Base-by-base conservation (phyloP, 1,140 invertebrate genomes). In the Ceratoteleas bidentatus region DNA sequence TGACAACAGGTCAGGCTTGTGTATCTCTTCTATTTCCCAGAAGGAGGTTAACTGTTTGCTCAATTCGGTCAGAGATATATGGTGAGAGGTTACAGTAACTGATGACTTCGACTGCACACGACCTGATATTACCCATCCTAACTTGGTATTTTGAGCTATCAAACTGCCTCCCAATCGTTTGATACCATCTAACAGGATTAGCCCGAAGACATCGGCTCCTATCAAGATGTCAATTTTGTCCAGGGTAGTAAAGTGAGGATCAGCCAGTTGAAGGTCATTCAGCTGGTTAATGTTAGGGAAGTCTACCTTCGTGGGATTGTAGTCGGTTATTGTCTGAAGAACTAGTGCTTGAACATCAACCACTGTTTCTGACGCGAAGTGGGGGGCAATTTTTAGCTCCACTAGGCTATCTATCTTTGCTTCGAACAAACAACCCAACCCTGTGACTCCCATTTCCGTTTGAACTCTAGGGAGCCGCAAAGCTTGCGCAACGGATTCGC, bases 51-150 rank as follows among this genome's bases (percentile, higher is more conserved):
- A 7, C 6, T 3, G 14, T 4, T 24, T 3, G 1, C 16, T n/a
- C 2, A 64, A 34, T 0, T 36, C 24, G 24, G 10, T 34, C 11
- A 33, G 3, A 4, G n/a, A n/a, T n/a, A 0, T 0, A 14, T 64
- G 61, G 14, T 64, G 24, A 10, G 38, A 11, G n/a, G 10, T 14
- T 4, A 52, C 10, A 0, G 6, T 4, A 10, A 5, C 2, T 0
- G 3, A 8, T 0, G 14, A 11, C 6, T 2, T 2, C 2, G 7
- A 0, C 3, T n/a, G 6, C 11, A n/a, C n/a, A n/a, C 4, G 5
- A 8, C 61, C 61, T 0, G 61, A 64, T 4, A 64, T 9, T 36
- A 64, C 52, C 61, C 61, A 52, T 2, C 61, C 61, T 0, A 61
- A 49, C 0, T 32, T 34, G 11, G 58, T 14, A 11, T 61, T 47